Percentiles rank a stretch among this genome's conserved stretches.
Conservation (phyloP, 2,113 vertebrate genomes). For the Crotalus horridus region DNA sequence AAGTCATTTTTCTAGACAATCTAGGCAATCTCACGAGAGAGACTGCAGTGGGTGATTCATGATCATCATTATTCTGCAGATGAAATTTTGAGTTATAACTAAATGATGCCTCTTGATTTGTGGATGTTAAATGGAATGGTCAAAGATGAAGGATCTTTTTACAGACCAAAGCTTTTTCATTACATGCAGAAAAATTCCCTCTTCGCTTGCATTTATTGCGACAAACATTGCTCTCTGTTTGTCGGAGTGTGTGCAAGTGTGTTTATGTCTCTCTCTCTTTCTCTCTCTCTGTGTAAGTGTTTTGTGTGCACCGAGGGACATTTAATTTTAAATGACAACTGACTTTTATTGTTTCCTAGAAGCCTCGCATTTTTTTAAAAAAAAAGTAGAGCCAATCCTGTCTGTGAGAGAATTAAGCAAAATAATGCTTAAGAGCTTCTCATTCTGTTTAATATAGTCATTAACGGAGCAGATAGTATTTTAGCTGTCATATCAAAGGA, state of each 20-base stretch:
- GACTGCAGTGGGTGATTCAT: not conserved
- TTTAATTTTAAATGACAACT: not conserved
- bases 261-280: not conserved
- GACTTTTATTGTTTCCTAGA: not conserved
- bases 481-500: not conserved
- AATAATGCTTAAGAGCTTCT: conserved; percentile 7
- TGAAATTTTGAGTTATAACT: not conserved
- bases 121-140: not conserved
- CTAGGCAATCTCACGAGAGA: not conserved
- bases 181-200: not conserved
- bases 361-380: conserved; percentile 10
- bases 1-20: not conserved
- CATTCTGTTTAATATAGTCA: conserved; percentile 10
- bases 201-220: not conserved
- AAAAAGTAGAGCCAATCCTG: not conserved
- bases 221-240: not conserved
- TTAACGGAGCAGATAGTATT: conserved; percentile 6
- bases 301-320: not conserved
- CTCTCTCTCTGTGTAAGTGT: too few relatives aligned
- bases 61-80: not conserved
- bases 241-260: not conserved
- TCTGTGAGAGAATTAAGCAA: not conserved
- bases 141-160: not conserved
- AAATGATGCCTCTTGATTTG: not conserved
- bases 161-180: not conserved